phyloP scores from a whole-genome alignment of 2,797 vertebrate species.

The Platalea minor region DNA sequence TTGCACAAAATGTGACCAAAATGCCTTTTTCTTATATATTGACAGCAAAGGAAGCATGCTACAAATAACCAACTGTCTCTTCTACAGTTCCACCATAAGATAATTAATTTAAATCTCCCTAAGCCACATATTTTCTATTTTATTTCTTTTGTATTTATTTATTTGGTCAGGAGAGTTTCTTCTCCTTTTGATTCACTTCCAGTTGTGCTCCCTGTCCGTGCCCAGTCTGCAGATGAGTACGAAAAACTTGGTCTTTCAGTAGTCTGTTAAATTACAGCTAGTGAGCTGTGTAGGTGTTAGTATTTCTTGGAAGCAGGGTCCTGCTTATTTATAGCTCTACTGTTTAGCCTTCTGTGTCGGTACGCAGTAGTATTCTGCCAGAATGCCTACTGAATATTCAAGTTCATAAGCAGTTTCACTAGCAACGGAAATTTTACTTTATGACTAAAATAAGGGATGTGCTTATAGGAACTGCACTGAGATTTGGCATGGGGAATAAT shows the following conservation, averaged over 20 bases:
- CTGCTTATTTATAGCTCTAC: conserved; percentile 17
- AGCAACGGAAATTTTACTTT: neutral
- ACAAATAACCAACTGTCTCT: neutral
- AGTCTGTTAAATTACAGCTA: neutral
- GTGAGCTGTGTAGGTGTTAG: neutral
- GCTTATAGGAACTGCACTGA: neutral
- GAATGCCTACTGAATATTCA: neutral
- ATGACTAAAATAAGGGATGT: neutral
- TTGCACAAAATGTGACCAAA: neutral
- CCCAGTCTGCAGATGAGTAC: neutral
- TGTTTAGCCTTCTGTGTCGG: neutral
- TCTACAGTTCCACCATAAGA: neutral
- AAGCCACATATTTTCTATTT: neutral
- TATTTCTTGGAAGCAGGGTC: neutral
- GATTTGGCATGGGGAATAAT: neutral
- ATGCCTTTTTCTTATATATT: neutral
- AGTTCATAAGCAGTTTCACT: neutral
- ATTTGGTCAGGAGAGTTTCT: neutral
- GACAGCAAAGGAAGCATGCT: neutral
- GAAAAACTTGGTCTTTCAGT: neutral
- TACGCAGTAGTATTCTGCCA: neutral
- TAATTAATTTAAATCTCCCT: neutral
- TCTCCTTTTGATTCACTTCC: neutral
- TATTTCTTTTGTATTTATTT: neutral
- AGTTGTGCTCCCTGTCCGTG: neutral